Evolutionary conservation across 2,113 vertebrate species (phyloP).

Genomic region (Nannobrachium achirus): DNA sequence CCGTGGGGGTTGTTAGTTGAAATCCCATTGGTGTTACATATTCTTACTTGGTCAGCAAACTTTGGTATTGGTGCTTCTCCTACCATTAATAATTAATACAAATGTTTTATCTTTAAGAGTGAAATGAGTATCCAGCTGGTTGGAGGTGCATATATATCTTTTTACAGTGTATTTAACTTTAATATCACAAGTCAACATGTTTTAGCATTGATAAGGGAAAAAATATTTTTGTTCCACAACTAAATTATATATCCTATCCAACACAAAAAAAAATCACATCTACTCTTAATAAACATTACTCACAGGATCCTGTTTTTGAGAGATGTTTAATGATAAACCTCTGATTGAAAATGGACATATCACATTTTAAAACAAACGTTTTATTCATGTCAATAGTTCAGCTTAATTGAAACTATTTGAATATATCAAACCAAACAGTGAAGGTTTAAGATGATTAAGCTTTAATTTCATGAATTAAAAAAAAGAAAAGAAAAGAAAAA

Average conservation of each 20-base stretch:
- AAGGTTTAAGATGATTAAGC: slow-evolving; percentile 50
- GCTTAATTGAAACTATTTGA: neutral
- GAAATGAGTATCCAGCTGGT: slow-evolving; percentile 40
- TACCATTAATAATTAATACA: neutral
- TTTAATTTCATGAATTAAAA: slow-evolving; percentile 74
- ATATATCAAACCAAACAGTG: slow-evolving; percentile 11
- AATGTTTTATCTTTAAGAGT: slow-evolving; percentile 37
- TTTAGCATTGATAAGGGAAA: neutral
- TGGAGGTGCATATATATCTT: slow-evolving; percentile 31
- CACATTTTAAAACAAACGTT: neutral
- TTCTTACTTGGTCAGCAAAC: too few relatives aligned
- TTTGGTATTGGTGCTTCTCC: neutral
- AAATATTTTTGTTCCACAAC: neutral
- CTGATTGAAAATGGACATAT: neutral
- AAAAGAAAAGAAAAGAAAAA: too few relatives aligned
- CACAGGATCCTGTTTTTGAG: neutral
- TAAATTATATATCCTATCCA: neutral
- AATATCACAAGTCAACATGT: neutral
- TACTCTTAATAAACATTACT: neutral
- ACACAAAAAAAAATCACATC: neutral
- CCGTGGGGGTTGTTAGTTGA: neutral
- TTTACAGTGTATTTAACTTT: slow-evolving; percentile 7
- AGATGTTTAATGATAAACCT: neutral
- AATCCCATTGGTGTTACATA: neutral
- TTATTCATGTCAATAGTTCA: slow-evolving; percentile 3